phyloP scores from a whole-genome alignment of 2,797 vertebrate species.

The Cheirogaleus major region DNA sequence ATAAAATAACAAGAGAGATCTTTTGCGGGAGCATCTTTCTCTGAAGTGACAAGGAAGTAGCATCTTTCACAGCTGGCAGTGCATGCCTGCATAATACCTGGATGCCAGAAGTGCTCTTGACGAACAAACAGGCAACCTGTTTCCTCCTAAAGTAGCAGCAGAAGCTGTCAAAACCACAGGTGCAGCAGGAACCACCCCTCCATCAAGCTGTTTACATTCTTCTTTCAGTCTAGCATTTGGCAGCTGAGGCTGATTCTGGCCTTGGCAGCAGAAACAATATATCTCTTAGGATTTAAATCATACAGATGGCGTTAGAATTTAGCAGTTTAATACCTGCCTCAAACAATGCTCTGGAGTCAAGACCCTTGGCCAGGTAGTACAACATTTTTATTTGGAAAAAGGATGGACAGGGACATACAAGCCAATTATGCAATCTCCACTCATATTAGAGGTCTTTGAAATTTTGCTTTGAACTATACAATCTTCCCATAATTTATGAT shows the following conservation, averaged over 20 bases:
- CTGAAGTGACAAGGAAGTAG: conserved; percentile 64
- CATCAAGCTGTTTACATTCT: conserved; percentile 25
- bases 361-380: not conserved
- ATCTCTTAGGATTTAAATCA: conserved; percentile 72
- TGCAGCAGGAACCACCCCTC: conserved; percentile 18
- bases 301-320: conserved; percentile 15
- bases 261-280: conserved; percentile 55
- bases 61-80: conserved; percentile 69
- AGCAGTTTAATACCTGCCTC: conserved; percentile 40
- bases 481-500: not conserved
- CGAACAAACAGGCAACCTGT: conserved; percentile 61
- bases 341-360: conserved; percentile 46
- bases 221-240: conserved; percentile 39
- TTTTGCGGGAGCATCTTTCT: conserved; percentile 47
- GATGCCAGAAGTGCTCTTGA: conserved; percentile 62
- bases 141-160: conserved; percentile 58
- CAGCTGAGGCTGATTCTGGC: conserved; percentile 66
- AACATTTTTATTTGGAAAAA: conserved; percentile 30
- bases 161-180: conserved; percentile 60
- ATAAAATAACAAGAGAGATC: conserved; percentile 43
- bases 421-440: not conserved
- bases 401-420: not conserved
- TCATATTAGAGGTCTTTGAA: conserved; percentile 5
- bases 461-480: not conserved
- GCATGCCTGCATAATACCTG: conserved; percentile 51